Evolutionary conservation across 2,797 vertebrate species (phyloP).

Genomic region (Artibeus lituratus): DNA sequence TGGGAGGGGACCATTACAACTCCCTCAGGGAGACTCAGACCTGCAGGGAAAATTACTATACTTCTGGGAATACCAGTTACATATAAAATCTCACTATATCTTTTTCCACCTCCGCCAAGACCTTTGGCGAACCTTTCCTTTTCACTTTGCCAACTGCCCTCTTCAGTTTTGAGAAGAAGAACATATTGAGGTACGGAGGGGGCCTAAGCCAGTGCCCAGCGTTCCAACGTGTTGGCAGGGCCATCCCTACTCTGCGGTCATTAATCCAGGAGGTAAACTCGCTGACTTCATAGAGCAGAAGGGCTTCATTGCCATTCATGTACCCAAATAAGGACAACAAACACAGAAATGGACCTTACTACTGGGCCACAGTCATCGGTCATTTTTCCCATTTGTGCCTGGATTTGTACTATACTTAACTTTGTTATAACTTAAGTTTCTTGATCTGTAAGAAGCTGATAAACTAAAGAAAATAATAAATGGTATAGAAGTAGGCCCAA

Average conservation of each 20-base stretch:
- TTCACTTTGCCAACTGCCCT: neutral
- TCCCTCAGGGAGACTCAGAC: neutral
- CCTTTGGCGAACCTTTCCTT: neutral
- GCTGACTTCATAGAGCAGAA: neutral
- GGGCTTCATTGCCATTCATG: neutral
- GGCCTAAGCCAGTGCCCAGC: neutral
- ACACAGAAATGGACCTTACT: neutral
- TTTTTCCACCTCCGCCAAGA: neutral
- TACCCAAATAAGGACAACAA: neutral
- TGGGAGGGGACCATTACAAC: neutral
- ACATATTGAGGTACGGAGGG: neutral
- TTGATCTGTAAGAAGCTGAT: neutral
- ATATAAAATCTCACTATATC: neutral
- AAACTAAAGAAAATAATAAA: neutral
- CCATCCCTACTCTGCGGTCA: neutral
- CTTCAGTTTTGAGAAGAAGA: conserved; percentile 14
- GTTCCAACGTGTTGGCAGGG: neutral
- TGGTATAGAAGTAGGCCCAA: neutral
- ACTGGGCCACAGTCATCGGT: neutral
- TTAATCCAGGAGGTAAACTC: neutral
- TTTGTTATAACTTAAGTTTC: neutral
- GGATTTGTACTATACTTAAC: neutral
- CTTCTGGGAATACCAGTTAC: neutral
- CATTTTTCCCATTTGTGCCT: neutral
- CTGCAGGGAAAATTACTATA: neutral